Evolutionary conservation across 2,797 vertebrate species (phyloP), one percentile per base, ranked within the genome.

Genomic region (Urocyon cinereoargenteus): DNA sequence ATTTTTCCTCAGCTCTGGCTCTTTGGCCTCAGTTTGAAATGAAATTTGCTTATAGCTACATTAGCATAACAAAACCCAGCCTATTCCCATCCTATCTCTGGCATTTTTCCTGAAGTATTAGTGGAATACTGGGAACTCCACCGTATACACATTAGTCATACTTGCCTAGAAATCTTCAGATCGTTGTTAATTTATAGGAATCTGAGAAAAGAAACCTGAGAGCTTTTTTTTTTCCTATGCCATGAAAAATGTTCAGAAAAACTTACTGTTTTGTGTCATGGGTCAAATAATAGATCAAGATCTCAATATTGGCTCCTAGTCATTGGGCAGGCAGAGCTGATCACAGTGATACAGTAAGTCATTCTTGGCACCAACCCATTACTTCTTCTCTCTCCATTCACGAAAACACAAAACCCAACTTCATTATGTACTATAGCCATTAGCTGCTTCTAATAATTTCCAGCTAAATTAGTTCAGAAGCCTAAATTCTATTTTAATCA

Each of bases 401-500:
- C 0, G 21, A 94, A 96, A 94, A 89, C 28, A 93, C 26, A 90
- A 73, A 96, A 16, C 26, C 34, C 16, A 84, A 57, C 62, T 94
- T 94, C 66, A 77, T 91, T 94, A 57, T 77, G 45, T 77, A 13
- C 70, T 89, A 11, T 40, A 97, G 55, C 19, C 78, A 88, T 90
- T 72, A 53, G 40, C 26, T 31, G 70, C 24, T 57, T 95, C 14
- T 92, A 92, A 75, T 96, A 89, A 88, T 96, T 79, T 96, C 72
- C 24, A 86, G 14, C 55, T 95, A 86, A 96, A 98, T 31, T 96
- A 85, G 19, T 79, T 96, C 86, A 96, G 91, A 98, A 91, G 49
- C 4, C 64, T 92, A 81, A 95, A 57, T 97, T 92, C 16, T 94
- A 96, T 90, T 97, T 97, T 92, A 97, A 95, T 97, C 12, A 59